These are phyloP conservation scores for Phrynocephalus vlangalii DNA, from an alignment of 2,797 vertebrate species.

Conservation along the genomic window DNA sequence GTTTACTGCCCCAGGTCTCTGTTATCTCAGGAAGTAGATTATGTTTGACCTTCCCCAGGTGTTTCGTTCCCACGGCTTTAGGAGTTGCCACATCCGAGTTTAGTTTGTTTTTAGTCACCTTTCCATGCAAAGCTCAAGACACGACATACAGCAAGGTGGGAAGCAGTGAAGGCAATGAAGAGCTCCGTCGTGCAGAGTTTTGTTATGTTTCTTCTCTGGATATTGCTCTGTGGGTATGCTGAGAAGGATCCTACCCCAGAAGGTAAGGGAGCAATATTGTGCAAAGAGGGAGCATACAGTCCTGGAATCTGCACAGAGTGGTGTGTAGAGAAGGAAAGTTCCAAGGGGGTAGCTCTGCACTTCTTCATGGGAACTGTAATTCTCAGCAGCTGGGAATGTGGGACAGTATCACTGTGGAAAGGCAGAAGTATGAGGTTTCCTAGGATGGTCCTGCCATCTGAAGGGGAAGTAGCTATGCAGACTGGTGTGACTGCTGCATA, in stretches of 20 bases:
- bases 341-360: not conserved
- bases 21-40: conserved; percentile 64
- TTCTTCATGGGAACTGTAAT: not conserved
- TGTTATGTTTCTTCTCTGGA: conserved; percentile 49
- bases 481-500: not conserved
- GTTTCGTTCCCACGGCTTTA: conserved; percentile 70
- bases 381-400: not conserved
- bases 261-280: conserved; percentile 68
- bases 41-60: conserved; percentile 64
- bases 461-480: not conserved
- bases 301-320: not conserved
- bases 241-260: conserved; percentile 46
- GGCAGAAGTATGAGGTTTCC: not conserved
- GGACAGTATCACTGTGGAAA: not conserved
- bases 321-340: not conserved
- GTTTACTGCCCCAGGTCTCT: not conserved
- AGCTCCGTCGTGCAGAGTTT: rapidly evolving
- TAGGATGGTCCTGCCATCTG: not conserved
- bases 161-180: conserved; percentile 47
- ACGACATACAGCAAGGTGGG: not conserved
- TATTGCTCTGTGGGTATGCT: conserved; percentile 32
- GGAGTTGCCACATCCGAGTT: not conserved
- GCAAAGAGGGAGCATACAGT: not conserved
- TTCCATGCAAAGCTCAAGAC: rapidly evolving
- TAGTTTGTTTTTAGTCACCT: conserved; percentile 37